These are phyloP conservation scores for Corydoras sp. DNA, from an alignment of 2,113 vertebrate genomes.

Conservation along the genomic window DNA sequence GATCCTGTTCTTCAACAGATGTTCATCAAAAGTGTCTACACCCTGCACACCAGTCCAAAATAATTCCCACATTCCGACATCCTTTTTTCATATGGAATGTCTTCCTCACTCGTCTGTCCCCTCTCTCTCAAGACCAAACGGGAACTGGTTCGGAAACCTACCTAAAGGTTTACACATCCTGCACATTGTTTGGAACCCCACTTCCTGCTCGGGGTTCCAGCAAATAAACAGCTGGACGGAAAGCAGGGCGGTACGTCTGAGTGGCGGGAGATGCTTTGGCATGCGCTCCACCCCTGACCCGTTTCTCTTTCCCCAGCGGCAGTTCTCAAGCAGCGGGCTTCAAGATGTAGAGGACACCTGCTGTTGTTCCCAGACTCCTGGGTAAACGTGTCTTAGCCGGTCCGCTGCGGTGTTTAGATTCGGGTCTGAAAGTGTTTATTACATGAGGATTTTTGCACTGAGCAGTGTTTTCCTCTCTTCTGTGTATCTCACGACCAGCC, in stretches of 20 bases:
- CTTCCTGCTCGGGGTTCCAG: slow-evolving; percentile 62
- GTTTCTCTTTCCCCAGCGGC: slow-evolving; percentile 37
- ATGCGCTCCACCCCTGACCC: slow-evolving; percentile 26
- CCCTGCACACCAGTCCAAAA: neutral
- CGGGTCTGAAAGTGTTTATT: slow-evolving; percentile 8
- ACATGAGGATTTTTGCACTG: slow-evolving; percentile 5
- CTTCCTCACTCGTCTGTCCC: slow-evolving; percentile 6
- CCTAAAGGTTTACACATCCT: slow-evolving; percentile 52
- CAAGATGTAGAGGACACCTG: slow-evolving; percentile 26
- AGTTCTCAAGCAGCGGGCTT: slow-evolving; percentile 39
- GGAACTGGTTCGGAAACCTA: slow-evolving; percentile 39
- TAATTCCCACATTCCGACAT: slow-evolving; percentile 5
- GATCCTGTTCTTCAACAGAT: neutral
- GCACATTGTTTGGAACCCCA: slow-evolving; percentile 58
- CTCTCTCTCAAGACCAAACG: slow-evolving; percentile 21
- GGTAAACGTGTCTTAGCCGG: slow-evolving; percentile 7
- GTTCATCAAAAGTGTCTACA: neutral
- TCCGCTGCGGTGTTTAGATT: slow-evolving; percentile 14
- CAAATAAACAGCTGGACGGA: slow-evolving; percentile 61
- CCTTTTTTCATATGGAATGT: slow-evolving; percentile 40
- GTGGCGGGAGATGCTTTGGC: slow-evolving; percentile 35
- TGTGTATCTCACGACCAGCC: slow-evolving; percentile 6
- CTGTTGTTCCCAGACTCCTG: slow-evolving; percentile 4
- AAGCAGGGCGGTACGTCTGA: slow-evolving; percentile 40
- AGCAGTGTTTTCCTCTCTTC: slow-evolving; percentile 22